Conservation (phyloP, 64 coral and sea anemone species). For the Hydrozoanthus tunicans region DNA sequence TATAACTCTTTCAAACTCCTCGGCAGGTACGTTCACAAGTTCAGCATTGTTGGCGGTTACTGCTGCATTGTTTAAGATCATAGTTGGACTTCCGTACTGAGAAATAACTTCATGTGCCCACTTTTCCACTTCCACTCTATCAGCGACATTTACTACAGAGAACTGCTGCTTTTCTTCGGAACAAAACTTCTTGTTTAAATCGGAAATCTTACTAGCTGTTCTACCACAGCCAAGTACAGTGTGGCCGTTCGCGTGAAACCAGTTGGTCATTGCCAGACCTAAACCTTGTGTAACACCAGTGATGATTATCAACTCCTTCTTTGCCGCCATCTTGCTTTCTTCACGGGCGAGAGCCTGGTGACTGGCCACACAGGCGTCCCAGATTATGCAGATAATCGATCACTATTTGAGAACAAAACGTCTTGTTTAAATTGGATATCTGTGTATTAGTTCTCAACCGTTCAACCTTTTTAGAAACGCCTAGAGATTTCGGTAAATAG, state of each 20-base stretch:
- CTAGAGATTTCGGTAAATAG: too few species aligned
- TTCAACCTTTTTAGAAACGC: too few species aligned
- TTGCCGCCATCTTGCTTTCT: constrained; percentile 22
- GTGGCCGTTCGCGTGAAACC: constrained; percentile 57
- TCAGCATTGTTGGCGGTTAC: constrained; percentile 22
- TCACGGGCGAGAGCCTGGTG: neutral
- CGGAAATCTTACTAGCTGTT: constrained; percentile 38
- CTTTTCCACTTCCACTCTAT: constrained; percentile 23
- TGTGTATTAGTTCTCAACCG: too few species aligned
- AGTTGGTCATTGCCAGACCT: constrained; percentile 53
- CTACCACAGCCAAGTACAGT: constrained; percentile 57
- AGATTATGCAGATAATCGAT: too few species aligned
- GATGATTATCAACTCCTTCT: constrained; percentile 24
- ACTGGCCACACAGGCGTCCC: too few species aligned
- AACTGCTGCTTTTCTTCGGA: constrained; percentile 37
- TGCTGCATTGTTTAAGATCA: constrained; percentile 69
- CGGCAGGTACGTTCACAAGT: constrained; percentile 45
- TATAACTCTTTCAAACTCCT: constrained; percentile 71
- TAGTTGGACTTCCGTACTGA: constrained; percentile 51
- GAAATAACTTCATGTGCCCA: constrained; percentile 48
- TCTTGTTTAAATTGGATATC: neutral
- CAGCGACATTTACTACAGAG: constrained; percentile 53
- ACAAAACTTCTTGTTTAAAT: constrained; percentile 64
- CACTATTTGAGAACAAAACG: neutral
- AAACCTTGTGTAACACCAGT: constrained; percentile 66